phyloP scores from a whole-genome alignment of 1,140 invertebrate genomes.

The Pachypeltis micranthus region DNA sequence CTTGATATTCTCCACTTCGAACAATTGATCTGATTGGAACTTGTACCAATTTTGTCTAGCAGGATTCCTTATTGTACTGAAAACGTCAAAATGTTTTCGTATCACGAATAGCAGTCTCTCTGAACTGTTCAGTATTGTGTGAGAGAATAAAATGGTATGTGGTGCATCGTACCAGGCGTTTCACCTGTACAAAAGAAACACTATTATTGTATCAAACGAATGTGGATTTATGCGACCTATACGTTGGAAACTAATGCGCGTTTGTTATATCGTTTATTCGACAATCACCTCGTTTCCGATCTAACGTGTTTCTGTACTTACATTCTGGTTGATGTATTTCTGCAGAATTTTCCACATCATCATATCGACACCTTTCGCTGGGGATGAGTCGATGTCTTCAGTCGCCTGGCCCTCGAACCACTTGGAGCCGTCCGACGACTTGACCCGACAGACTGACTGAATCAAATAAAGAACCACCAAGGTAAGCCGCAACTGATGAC shows the following conservation, averaged over 20 bases:
- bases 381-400: not conserved
- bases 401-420: not conserved
- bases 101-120: no score
- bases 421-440: not conserved
- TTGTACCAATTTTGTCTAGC: no score
- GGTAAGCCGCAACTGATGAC: not conserved
- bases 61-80: no score
- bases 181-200: not conserved
- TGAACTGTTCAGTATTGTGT: no score
- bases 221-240: not conserved
- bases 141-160: no score
- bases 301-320: not conserved
- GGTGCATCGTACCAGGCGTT: not conserved
- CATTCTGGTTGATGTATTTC: not conserved
- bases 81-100: no score
- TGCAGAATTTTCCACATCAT: not conserved
- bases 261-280: no score
- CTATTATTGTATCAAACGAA: not conserved
- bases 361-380: no score
- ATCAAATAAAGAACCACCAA: not conserved
- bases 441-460: not conserved
- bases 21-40: no score
- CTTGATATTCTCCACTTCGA: no score
- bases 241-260: not conserved
- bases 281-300: not conserved